These are phyloP conservation scores for Agrypnia vestita DNA, from an alignment of 1,140 invertebrate species.

Conservation along the genomic window DNA sequence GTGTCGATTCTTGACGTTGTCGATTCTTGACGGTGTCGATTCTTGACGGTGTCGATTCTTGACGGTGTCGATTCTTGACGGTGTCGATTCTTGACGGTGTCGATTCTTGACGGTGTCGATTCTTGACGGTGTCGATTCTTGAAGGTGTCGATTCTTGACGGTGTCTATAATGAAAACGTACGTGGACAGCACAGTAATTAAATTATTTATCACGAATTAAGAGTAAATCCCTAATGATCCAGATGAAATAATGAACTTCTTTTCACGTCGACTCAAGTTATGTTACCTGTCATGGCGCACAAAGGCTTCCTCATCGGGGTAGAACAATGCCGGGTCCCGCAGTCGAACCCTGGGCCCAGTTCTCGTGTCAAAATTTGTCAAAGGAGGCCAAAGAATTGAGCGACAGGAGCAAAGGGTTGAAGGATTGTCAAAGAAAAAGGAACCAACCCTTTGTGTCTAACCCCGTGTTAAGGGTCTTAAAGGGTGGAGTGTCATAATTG, in stretches of 20 bases:
- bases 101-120: too few species aligned
- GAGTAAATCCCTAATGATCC: too few species aligned
- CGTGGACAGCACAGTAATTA: too few species aligned
- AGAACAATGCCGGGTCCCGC: background rate
- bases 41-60: too few species aligned
- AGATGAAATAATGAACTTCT: background rate
- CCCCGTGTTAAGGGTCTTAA: constrained; percentile 15
- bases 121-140: too few species aligned
- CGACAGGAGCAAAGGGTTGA: constrained; percentile 41
- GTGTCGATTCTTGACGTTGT: too few species aligned
- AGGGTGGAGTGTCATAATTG: constrained; percentile 55
- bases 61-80: too few species aligned
- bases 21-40: too few species aligned
- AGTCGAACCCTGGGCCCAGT: background rate
- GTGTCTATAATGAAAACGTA: too few species aligned
- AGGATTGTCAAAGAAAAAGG: constrained; percentile 54
- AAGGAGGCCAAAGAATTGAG: constrained; percentile 52
- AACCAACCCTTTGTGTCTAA: constrained; percentile 29
- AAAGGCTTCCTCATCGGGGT: constrained; percentile 34
- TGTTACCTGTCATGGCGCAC: background rate
- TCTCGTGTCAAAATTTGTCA: constrained; percentile 55
- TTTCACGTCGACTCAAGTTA: background rate
- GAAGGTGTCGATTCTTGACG: too few species aligned
- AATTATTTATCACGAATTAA: too few species aligned
- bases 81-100: too few species aligned